Percentiles rank a stretch among this genome's conserved stretches.
phyloP scores from a whole-genome alignment of 2,888 invertebrate genomes.

The Helicoverpa assulta region DNA sequence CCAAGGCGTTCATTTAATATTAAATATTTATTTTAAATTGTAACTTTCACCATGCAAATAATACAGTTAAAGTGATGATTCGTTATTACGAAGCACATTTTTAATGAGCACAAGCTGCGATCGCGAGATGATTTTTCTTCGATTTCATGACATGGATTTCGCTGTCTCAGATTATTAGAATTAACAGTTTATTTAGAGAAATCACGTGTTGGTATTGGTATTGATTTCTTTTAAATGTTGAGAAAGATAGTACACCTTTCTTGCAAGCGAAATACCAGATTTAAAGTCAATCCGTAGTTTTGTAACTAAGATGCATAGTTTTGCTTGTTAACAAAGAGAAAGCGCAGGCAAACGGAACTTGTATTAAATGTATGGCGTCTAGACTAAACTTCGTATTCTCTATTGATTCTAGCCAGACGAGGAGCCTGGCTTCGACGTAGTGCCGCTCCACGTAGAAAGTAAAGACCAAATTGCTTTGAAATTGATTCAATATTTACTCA shows the following conservation, averaged over 20 bases:
- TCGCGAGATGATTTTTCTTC: slow-evolving; percentile 12
- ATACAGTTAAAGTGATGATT: slow-evolving; percentile 60
- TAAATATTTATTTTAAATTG: slow-evolving; percentile 67
- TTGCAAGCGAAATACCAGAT: not conserved
- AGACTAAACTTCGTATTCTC: slow-evolving; percentile 52
- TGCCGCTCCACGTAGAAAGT: slow-evolving; percentile 16
- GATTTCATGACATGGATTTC: slow-evolving; percentile 15
- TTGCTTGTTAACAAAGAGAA: slow-evolving; percentile 45
- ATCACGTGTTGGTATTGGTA: not conserved
- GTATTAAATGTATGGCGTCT: slow-evolving; percentile 52
- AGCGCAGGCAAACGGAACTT: slow-evolving; percentile 45
- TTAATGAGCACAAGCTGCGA: slow-evolving; percentile 52
- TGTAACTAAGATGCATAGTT: slow-evolving; percentile 6
- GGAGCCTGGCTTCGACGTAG: slow-evolving; percentile 14
- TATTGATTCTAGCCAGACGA: slow-evolving; percentile 50
- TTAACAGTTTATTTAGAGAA: not conserved
- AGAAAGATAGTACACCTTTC: not conserved
- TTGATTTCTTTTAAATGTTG: not conserved
- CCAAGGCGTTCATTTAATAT: slow-evolving; percentile 72
- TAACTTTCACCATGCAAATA: slow-evolving; percentile 72
- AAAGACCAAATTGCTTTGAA: slow-evolving; percentile 40
- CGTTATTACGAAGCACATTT: slow-evolving; percentile 60
- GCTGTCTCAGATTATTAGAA: not conserved
- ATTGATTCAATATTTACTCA: slow-evolving; percentile 46
- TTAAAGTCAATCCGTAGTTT: not conserved